Conservation (phyloP, 2,113 vertebrate species). For the Gymnogyps californianus region DNA sequence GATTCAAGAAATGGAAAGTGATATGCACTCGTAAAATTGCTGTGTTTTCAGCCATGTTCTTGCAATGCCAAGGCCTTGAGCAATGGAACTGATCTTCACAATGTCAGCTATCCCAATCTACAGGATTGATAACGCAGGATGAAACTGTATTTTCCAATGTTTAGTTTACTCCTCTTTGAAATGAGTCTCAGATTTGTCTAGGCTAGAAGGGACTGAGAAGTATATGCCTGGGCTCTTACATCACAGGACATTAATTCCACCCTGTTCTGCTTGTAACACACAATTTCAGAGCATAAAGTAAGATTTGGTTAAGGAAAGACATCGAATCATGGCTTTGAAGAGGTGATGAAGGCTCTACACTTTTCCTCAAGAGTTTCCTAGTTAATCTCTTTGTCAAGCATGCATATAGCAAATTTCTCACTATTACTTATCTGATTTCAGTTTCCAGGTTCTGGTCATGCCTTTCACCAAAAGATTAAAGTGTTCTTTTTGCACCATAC, state of each 20-base stretch:
- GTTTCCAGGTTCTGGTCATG: neutral
- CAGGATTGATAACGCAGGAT: constrained; percentile 7
- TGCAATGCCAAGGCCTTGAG: neutral
- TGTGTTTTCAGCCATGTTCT: neutral
- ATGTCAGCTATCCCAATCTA: neutral
- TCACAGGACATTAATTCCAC: neutral
- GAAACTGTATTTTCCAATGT: neutral
- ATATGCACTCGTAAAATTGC: neutral
- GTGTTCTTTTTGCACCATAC: neutral
- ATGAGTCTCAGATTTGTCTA: neutral
- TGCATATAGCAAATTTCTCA: neutral
- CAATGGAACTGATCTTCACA: neutral
- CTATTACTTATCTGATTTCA: neutral
- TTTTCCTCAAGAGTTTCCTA: neutral
- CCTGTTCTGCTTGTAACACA: neutral
- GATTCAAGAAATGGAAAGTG: neutral
- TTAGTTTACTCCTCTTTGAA: constrained; percentile 34
- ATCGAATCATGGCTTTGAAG: neutral
- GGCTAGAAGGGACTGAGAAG: neutral
- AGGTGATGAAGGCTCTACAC: neutral
- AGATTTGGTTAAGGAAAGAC: neutral
- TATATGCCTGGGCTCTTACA: neutral
- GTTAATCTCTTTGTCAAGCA: neutral
- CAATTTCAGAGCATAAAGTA: neutral
- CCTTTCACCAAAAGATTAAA: neutral